phyloP scores from a whole-genome alignment of 2,888 invertebrate species.

The Digitonthophagus gazella region DNA sequence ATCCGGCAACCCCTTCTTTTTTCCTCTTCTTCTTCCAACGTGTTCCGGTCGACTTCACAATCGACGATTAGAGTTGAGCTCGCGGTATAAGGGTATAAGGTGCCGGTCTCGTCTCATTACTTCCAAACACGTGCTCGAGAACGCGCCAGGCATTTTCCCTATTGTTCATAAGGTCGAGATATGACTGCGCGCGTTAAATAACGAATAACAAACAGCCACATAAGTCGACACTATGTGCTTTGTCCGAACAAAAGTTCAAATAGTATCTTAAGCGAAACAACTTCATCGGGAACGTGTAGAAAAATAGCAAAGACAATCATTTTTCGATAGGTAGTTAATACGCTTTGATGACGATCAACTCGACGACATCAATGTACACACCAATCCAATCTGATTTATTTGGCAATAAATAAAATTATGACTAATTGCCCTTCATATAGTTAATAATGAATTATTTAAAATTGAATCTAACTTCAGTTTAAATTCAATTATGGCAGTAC shows the following conservation, averaged over 20 bases:
- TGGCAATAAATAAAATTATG: too few relatives aligned
- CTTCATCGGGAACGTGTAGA: background rate
- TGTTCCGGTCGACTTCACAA: slow-evolving; percentile 1
- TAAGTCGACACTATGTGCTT: background rate
- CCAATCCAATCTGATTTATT: background rate
- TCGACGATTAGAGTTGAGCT: background rate
- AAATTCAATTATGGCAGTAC: background rate
- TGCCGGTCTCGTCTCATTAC: background rate
- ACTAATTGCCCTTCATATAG: background rate
- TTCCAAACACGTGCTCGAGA: background rate
- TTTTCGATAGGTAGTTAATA: background rate
- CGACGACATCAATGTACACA: background rate
- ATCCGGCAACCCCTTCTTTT: background rate
- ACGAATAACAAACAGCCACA: background rate
- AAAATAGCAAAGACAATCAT: too few relatives aligned
- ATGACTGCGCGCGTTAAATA: background rate
- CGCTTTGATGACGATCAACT: background rate
- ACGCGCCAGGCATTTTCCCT: background rate
- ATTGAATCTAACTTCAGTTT: background rate
- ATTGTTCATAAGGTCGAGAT: background rate
- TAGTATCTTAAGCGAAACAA: too few relatives aligned
- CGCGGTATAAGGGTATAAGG: background rate
- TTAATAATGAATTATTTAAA: background rate
- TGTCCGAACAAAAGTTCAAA: background rate
- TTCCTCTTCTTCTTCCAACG: background rate